phyloP scores from a whole-genome alignment of 1,140 invertebrate genomes.

The Camponotus pennsylvanicus region DNA sequence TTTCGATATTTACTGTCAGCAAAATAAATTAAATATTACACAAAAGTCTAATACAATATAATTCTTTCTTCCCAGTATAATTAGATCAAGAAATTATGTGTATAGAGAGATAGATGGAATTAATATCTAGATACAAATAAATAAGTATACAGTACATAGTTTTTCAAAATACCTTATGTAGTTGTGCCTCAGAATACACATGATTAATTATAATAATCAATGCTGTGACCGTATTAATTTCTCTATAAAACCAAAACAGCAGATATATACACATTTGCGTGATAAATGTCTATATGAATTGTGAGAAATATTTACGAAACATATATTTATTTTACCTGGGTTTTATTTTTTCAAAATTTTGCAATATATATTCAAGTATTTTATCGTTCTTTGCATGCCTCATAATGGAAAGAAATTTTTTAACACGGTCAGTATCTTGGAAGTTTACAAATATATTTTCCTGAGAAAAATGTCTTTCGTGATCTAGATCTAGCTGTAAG shows the following conservation, averaged over 20 bases:
- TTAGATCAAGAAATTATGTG: too few relatives aligned
- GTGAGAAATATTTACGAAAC: too few relatives aligned
- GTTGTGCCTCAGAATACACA: neutral
- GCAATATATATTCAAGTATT: neutral
- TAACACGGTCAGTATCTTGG: neutral
- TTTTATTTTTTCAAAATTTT: neutral
- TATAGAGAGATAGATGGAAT: too few relatives aligned
- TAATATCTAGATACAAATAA: too few relatives aligned
- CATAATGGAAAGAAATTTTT: neutral
- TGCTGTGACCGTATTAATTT: neutral
- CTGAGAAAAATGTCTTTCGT: too few relatives aligned
- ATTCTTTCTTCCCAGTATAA: too few relatives aligned
- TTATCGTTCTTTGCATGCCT: neutral
- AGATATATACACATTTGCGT: neutral
- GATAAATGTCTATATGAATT: neutral
- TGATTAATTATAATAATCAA: neutral
- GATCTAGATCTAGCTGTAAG: too few relatives aligned
- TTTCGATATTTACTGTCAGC: too few relatives aligned
- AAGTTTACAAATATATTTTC: too few relatives aligned
- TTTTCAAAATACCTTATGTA: conserved; percentile 20
- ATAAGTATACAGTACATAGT: neutral
- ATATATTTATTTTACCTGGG: neutral
- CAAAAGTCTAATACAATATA: too few relatives aligned
- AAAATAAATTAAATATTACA: too few relatives aligned
- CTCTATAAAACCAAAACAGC: conserved; percentile 6